phyloP scores from a whole-genome alignment of 2,888 invertebrate genomes.

The Campaea margaritaria region DNA sequence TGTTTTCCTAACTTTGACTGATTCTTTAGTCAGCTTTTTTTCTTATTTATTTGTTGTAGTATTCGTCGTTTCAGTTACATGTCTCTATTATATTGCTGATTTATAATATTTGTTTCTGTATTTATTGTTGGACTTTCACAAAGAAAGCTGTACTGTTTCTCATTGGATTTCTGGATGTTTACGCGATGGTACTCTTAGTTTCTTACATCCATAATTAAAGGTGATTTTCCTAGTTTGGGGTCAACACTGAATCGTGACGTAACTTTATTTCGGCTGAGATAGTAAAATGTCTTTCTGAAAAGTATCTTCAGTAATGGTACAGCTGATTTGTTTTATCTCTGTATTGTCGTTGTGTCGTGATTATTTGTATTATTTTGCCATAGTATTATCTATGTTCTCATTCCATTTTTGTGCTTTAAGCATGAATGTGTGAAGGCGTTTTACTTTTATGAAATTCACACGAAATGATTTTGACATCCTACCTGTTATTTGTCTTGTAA shows the following conservation, averaged over 20 bases:
- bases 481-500: background rate
- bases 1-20: constrained; percentile 9
- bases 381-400: background rate
- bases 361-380: background rate
- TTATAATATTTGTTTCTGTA: too few species aligned
- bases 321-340: too few species aligned
- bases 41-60: constrained; percentile 8
- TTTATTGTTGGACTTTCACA: background rate
- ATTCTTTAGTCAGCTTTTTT: constrained; percentile 2
- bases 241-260: too few species aligned
- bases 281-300: too few species aligned
- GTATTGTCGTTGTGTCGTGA: background rate
- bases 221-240: too few species aligned
- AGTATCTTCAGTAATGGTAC: too few species aligned
- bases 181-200: too few species aligned
- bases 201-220: too few species aligned
- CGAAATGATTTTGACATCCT: background rate
- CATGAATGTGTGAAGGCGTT: background rate
- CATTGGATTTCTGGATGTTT: too few species aligned
- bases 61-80: too few species aligned
- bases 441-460: background rate
- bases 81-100: background rate
- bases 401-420: background rate
- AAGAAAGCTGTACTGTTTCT: background rate
- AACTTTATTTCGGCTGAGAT: too few species aligned